Base-by-base conservation (phyloP, 2,113 vertebrate genomes). In the Rhombomys opimus region DNA sequence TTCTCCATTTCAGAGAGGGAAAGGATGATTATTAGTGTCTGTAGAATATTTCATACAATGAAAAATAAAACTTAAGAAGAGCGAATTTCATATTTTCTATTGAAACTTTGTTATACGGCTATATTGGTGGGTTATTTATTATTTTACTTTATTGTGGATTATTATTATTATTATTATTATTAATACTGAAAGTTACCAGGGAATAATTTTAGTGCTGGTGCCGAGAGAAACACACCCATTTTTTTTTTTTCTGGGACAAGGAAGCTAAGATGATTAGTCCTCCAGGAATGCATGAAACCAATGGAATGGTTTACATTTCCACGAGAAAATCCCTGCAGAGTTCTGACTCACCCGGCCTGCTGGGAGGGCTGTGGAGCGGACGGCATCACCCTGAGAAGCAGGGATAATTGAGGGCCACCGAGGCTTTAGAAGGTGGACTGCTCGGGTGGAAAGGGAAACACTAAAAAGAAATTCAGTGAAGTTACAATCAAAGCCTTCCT, bases 21-120 rank as follows among this genome's bases (percentile, higher is more conserved):
- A 65, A 67, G 22, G 35, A 89, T 41, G 77, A 32, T 92, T 88
- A 94, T 92, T 91, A 87, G 61, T 78, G 30, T 94, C 92, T 93
- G 77, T 32, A 89, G 93, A 97, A 15, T 95, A 87, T 89, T 93
- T 96, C 50, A 81, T 52, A 73, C 96, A 94, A 94, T 46, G 63
- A 93, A 89, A 95, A 93, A 41, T 91, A 89, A 67, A 78, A 82
- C 4, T 14, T 23, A 41, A 15, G 57, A 77, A 92, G 92, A 93
- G 14, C 30, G 75, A 84, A 78, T 87, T 95, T 91, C 15, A 59
- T 91, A 72, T 41, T 93, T 94, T 57, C 6, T 70, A 20, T 27
- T 93, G 82, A 91, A 91, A 90, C 54, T 82, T 87, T 65, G 54
- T 67, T 70, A 23, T 81, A 25, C 80, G 41, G 38, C 73, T 68